A percentile compares a stretch with the other conserved stretches of the same genome.
Conservation (phyloP, 1,140 invertebrate species). For the Eupristina koningsbergeri region DNA sequence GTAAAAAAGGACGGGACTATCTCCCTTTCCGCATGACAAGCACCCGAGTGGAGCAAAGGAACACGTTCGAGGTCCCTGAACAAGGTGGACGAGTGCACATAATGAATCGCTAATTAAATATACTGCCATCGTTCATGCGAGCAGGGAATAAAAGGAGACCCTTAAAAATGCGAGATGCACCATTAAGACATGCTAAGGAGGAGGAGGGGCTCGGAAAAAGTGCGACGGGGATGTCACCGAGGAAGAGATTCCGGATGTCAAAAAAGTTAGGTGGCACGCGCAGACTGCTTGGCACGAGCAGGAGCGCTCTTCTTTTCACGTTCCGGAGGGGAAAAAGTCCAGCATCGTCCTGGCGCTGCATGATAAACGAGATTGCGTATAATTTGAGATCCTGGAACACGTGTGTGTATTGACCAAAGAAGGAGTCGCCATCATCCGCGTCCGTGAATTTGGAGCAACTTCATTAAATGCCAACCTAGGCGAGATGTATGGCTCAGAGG, state of each 20-base stretch:
- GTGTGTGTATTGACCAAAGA: too few species aligned
- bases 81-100: neutral
- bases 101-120: constrained; percentile 38
- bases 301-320: neutral
- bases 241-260: constrained; percentile 40
- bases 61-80: neutral
- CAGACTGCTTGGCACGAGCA: constrained; percentile 40
- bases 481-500: too few species aligned
- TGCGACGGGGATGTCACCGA: neutral
- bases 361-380: too few species aligned
- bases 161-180: neutral
- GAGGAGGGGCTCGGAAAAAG: neutral
- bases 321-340: neutral
- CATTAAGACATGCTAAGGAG: constrained; percentile 22
- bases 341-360: neutral
- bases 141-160: neutral
- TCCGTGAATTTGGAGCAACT: too few species aligned
- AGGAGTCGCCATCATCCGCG: too few species aligned
- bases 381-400: too few species aligned
- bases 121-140: neutral
- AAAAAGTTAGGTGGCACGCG: neutral
- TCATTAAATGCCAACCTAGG: too few species aligned
- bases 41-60: neutral
- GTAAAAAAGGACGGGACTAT: neutral
- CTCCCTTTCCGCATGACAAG: neutral